These are phyloP conservation scores for Antitype chi DNA, from an alignment of 2,888 invertebrate genomes.

Conservation along the genomic window DNA sequence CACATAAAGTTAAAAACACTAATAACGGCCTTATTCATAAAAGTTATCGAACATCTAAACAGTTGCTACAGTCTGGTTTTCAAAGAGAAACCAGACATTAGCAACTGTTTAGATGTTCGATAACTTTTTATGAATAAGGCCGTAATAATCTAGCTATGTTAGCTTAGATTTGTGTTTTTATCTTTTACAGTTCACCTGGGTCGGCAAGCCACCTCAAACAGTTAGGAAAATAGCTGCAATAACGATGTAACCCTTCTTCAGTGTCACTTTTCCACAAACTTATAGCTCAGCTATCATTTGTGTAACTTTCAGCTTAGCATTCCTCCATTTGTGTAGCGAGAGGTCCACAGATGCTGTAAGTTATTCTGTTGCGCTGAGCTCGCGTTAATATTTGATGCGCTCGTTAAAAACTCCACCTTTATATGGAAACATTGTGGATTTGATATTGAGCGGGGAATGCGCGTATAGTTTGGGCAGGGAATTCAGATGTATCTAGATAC, in stretches of 20 bases:
- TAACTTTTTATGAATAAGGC: too few relatives aligned
- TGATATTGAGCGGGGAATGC: background rate
- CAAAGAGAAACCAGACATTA: too few relatives aligned
- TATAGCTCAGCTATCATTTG: slow-evolving; percentile 12
- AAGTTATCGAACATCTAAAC: too few relatives aligned
- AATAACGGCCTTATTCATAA: too few relatives aligned
- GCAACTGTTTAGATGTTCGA: too few relatives aligned
- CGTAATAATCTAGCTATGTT: background rate
- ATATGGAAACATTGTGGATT: slow-evolving; percentile 35
- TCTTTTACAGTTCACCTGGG: background rate
- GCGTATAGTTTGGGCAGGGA: too few relatives aligned
- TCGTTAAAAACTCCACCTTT: slow-evolving; percentile 65
- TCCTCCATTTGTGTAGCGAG: slow-evolving; percentile 37
- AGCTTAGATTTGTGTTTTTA: background rate
- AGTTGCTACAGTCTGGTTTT: too few relatives aligned
- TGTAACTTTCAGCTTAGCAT: slow-evolving; percentile 34
- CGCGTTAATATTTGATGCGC: slow-evolving; percentile 61
- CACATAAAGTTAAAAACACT: background rate
- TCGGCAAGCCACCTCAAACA: background rate
- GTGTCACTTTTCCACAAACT: slow-evolving; percentile 12
- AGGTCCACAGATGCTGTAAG: slow-evolving; percentile 44
- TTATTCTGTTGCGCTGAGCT: slow-evolving; percentile 52
- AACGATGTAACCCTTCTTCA: background rate
- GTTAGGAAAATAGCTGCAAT: background rate
- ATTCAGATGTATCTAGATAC: background rate